phyloP scores from a whole-genome alignment of 2,797 vertebrate species.

The Ctenosaura bakeri region DNA sequence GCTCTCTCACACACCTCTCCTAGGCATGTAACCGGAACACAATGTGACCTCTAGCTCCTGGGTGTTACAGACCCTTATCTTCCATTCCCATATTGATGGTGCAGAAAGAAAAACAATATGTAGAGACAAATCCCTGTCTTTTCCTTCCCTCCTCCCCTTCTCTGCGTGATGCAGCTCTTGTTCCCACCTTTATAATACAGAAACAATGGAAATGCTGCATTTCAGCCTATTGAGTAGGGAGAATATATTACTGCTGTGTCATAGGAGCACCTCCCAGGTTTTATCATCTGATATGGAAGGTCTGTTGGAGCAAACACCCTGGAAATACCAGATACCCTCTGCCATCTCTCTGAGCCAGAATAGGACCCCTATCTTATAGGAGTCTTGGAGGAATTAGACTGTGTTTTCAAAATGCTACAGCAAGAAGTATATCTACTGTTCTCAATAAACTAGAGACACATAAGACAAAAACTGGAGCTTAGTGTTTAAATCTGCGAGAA shows the following conservation, averaged over 20 bases:
- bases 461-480: background rate
- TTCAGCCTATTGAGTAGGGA: slow-evolving; percentile 32
- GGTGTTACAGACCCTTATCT: slow-evolving; percentile 65
- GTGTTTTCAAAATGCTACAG: background rate
- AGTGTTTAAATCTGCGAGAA: slow-evolving; percentile 17
- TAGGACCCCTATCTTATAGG: background rate
- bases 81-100: slow-evolving; percentile 58
- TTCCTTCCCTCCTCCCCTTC: slow-evolving; percentile 40
- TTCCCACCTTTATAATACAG: slow-evolving; percentile 49
- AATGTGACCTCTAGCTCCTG: slow-evolving; percentile 33
- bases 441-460: background rate
- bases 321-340: background rate
- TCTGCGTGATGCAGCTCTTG: slow-evolving; percentile 4
- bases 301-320: slow-evolving; percentile 18
- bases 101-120: slow-evolving; percentile 45
- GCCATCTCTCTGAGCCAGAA: background rate
- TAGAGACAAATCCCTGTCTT: slow-evolving; percentile 40
- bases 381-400: rapidly evolving
- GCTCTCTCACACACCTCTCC: background rate
- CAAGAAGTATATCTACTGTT: background rate
- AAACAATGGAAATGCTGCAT: slow-evolving; percentile 46
- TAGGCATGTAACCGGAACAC: background rate
- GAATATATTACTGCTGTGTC: background rate
- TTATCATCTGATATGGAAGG: slow-evolving; percentile 6
- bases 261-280: background rate